Conservation (phyloP, 2,113 vertebrate genomes). For the Tor tambroides region DNA sequence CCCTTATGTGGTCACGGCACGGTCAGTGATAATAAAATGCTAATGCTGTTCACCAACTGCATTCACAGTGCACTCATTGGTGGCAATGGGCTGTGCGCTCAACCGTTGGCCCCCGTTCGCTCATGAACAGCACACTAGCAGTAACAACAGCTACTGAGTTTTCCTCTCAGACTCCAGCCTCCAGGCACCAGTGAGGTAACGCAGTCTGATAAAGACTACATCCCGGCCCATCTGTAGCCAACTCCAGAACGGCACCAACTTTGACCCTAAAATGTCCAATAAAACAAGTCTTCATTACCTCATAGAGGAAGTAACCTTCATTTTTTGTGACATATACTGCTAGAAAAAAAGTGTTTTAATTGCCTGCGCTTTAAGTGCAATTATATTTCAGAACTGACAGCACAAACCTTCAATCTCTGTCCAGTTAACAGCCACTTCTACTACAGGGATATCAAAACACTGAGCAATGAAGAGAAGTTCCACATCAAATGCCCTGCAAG, state of each 20-base stretch:
- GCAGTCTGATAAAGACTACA: constrained; percentile 92
- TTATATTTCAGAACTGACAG: neutral
- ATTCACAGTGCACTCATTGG: constrained; percentile 15
- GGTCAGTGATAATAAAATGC: constrained; percentile 30
- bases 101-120: neutral
- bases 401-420: constrained; percentile 95
- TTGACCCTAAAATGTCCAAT: constrained; percentile 83
- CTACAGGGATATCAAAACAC: constrained; percentile 87
- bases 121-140: constrained; percentile 51
- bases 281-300: constrained; percentile 8
- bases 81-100: constrained; percentile 27
- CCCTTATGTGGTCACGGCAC: constrained; percentile 4
- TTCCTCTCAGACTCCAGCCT: constrained; percentile 80
- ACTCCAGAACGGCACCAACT: constrained; percentile 98
- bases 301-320: neutral
- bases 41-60: constrained; percentile 21
- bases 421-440: constrained; percentile 97
- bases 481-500: constrained; percentile 93
- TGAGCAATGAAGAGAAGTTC: constrained; percentile 96
- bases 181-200: constrained; percentile 96
- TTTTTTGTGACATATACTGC: neutral
- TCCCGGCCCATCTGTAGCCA: constrained; percentile 98
- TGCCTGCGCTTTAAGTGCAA: neutral
- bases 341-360: neutral
- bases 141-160: constrained; percentile 77